Conservation (phyloP, 2,888 invertebrate genomes). For the Cataglyphis rosenhaueri region DNA sequence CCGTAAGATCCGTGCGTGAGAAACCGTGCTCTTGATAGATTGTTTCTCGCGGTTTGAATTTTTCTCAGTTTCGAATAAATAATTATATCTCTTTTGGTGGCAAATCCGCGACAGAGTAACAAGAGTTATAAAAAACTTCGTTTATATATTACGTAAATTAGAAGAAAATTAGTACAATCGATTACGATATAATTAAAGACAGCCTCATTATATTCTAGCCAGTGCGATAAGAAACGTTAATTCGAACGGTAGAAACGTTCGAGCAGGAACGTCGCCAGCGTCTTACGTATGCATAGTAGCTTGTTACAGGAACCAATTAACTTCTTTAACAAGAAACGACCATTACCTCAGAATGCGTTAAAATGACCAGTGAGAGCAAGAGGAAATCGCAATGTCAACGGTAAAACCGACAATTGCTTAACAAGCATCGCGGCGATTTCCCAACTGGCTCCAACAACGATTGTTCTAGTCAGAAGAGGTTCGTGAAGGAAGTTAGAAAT, state of each 20-base stretch:
- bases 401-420: slow-evolving; percentile 56
- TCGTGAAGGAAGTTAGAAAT: slow-evolving; percentile 47
- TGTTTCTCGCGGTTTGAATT: slow-evolving; percentile 7
- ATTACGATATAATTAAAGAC: slow-evolving; percentile 43
- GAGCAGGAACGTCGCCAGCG: slow-evolving; percentile 54
- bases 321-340: slow-evolving; percentile 84
- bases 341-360: slow-evolving; percentile 79
- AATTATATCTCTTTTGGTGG: neutral
- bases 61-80: neutral
- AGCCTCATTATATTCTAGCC: slow-evolving; percentile 44
- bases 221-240: slow-evolving; percentile 47
- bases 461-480: slow-evolving; percentile 51
- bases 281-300: slow-evolving; percentile 59
- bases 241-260: slow-evolving; percentile 60
- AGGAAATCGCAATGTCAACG: slow-evolving; percentile 66
- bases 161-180: slow-evolving; percentile 25
- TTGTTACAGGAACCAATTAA: slow-evolving; percentile 83
- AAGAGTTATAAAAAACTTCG: neutral
- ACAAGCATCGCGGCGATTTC: slow-evolving; percentile 56
- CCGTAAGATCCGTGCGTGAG: slow-evolving; percentile 70
- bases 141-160: neutral
- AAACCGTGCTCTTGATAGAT: slow-evolving; percentile 61
- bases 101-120: neutral
- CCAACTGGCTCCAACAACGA: slow-evolving; percentile 40
- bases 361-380: slow-evolving; percentile 71